phyloP scores from a whole-genome alignment of 2,888 invertebrate species.

The Imbricaverruca yamaguchii region DNA sequence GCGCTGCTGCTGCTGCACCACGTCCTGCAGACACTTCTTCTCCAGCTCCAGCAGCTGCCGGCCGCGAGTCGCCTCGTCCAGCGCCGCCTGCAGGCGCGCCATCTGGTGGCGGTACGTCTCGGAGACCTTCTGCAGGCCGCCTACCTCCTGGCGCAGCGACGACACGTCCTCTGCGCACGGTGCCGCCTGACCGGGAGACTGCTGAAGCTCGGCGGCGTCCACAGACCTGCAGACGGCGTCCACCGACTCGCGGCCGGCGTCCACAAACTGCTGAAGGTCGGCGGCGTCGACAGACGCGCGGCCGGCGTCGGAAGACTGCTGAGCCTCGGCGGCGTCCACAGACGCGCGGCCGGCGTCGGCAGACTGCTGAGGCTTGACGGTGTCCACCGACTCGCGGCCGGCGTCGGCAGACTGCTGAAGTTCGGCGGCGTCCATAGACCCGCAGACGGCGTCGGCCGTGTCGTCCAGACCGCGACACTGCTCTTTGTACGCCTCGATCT shows the following conservation, averaged over 20 bases:
- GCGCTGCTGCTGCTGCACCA: slow-evolving; percentile 16
- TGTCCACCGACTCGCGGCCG: background rate
- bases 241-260: background rate
- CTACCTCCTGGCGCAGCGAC: background rate
- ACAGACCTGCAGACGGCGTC: too few relatives aligned
- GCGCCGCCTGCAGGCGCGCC: background rate
- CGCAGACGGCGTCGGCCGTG: background rate
- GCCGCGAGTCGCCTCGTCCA: background rate
- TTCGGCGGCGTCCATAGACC: background rate
- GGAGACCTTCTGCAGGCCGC: slow-evolving; percentile 8
- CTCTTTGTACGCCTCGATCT: slow-evolving; percentile 5
- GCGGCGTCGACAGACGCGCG: background rate
- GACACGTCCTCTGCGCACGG: background rate
- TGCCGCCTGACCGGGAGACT: background rate
- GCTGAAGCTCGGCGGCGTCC: background rate
- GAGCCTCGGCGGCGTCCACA: background rate
- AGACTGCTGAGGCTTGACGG: background rate
- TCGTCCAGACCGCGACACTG: background rate
- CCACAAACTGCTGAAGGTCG: too few relatives aligned
- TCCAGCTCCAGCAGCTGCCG: slow-evolving; percentile 17
- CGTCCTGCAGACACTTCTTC: slow-evolving; percentile 18
- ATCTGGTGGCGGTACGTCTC: background rate
- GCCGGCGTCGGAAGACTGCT: too few relatives aligned
- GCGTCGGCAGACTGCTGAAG: background rate
- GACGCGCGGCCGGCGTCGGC: background rate